Evolutionary conservation across 2,888 invertebrate species (phyloP).

Genomic region (Nomada flava): DNA sequence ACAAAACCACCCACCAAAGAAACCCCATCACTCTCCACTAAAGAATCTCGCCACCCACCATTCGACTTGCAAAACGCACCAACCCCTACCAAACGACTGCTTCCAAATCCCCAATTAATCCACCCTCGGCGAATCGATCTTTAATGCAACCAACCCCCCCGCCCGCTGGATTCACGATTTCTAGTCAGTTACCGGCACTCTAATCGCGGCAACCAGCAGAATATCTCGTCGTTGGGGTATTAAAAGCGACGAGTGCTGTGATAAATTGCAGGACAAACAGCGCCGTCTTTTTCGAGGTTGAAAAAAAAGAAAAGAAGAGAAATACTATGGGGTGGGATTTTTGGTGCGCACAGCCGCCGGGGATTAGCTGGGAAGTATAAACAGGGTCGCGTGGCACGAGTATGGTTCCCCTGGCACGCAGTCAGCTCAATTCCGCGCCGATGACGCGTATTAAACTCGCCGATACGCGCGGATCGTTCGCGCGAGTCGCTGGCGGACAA

Average conservation of each 20-base stretch:
- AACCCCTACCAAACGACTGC: too few species aligned
- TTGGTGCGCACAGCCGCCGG: constrained; percentile 21
- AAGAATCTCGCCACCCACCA: not conserved
- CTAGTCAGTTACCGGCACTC: not conserved
- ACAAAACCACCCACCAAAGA: not conserved
- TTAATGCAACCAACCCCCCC: constrained; percentile 7
- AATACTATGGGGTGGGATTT: constrained; percentile 1
- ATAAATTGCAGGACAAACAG: constrained; percentile 64
- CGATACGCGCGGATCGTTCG: constrained; percentile 18
- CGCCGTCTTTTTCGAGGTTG: constrained; percentile 33
- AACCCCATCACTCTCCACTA: not conserved
- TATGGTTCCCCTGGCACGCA: not conserved
- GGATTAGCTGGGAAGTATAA: constrained; percentile 70
- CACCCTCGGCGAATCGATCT: constrained; percentile 23
- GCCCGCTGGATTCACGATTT: constrained; percentile 15
- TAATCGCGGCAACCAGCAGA: constrained; percentile 29
- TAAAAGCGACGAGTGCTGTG: constrained; percentile 31
- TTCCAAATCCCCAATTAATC: constrained; percentile 32
- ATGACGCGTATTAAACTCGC: constrained; percentile 35
- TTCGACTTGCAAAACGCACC: not conserved
- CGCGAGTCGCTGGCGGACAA: not conserved
- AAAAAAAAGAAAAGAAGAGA: not conserved
- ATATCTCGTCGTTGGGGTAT: constrained; percentile 39
- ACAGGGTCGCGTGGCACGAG: constrained; percentile 70
- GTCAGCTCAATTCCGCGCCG: not conserved